Base-by-base conservation (phyloP, 2,888 invertebrate genomes). In the Drosophila anomelani region DNA sequence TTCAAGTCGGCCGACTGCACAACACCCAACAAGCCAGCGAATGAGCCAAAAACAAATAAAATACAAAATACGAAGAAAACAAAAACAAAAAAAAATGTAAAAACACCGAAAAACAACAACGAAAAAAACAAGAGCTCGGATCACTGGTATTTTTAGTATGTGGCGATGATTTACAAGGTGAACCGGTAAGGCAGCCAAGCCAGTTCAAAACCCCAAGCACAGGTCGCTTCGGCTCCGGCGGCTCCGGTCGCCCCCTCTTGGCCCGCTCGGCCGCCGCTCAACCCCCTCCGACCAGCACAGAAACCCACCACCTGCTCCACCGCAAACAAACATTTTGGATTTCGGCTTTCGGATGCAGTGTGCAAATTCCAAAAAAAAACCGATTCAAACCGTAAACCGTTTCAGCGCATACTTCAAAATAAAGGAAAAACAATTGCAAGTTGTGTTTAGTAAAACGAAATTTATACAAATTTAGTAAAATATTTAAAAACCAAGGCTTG, bases 121-220 rank as follows among this genome's bases (percentile, higher is more conserved):
- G 10, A 60, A 32, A 12, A 12, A 60, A 29, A 39, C 32, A 46
- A 62, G 63, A 77, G 75, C 51, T 74, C 75, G 69, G 77, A 85
- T 85, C 85, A 77, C 70, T 77, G 80, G 79, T 87, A 80, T 85
- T 85, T 82, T 80, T 85, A 85, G 82, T 85, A 80, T 87, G 85
- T 81, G 78, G 75, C 87, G 85, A 77, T 78, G 81, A 81, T 81
- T 85, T 85, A 87, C 85, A 85, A 85, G 85, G 85, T 85, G 85
- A 85, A 85, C 85, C 80, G 75, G 87, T 85, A 79, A 79, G 68
- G 79, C 60, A 79, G 85, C 71, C 81, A 85, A 80, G 81, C 85
- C 83, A 82, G 83, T 83, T 85, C 82, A 72, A 73, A 73, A 72
- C 72, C 64, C 72, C 57, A 58, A 41, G 68, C 57, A 38, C 71